Conservation (phyloP, 1,140 invertebrate species). For the Drosophila pachea region DNA sequence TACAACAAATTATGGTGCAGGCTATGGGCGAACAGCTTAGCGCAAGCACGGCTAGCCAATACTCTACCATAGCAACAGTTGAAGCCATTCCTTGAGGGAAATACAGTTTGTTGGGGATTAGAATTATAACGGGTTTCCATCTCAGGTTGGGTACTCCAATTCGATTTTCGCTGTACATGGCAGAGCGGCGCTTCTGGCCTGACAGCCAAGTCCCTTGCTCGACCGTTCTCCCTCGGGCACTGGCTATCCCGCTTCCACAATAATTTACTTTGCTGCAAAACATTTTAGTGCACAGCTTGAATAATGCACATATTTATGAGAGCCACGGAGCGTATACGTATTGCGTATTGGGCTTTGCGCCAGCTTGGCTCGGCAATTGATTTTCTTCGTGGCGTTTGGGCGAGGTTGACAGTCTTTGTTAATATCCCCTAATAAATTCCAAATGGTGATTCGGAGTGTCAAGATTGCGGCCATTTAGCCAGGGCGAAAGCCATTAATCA, state of each 20-base stretch:
- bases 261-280: constrained; percentile 19
- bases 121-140: too few species aligned
- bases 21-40: constrained; percentile 34
- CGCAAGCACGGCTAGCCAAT: constrained; percentile 5
- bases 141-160: neutral
- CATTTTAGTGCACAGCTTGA: constrained; percentile 28
- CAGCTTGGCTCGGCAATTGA: constrained; percentile 21
- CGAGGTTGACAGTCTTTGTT: constrained; percentile 28
- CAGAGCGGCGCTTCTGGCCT: neutral
- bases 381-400: constrained; percentile 10
- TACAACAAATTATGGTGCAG: constrained; percentile 14
- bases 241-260: neutral
- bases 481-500: constrained; percentile 52
- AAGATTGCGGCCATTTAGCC: constrained; percentile 63
- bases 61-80: too few species aligned
- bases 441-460: constrained; percentile 55
- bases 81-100: too few species aligned
- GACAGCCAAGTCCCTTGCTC: neutral
- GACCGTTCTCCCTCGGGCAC: neutral
- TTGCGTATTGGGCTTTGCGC: constrained; percentile 23
- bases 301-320: constrained; percentile 63
- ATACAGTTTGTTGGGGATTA: too few species aligned
- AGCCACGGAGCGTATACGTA: constrained; percentile 51
- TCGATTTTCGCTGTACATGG: neutral
- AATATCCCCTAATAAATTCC: constrained; percentile 65